A percentile compares a stretch with the other conserved stretches of the same genome.
These are phyloP conservation scores for Mercenaria mercenaria DNA, from an alignment of 1,140 invertebrate genomes.

Conservation along the genomic window DNA sequence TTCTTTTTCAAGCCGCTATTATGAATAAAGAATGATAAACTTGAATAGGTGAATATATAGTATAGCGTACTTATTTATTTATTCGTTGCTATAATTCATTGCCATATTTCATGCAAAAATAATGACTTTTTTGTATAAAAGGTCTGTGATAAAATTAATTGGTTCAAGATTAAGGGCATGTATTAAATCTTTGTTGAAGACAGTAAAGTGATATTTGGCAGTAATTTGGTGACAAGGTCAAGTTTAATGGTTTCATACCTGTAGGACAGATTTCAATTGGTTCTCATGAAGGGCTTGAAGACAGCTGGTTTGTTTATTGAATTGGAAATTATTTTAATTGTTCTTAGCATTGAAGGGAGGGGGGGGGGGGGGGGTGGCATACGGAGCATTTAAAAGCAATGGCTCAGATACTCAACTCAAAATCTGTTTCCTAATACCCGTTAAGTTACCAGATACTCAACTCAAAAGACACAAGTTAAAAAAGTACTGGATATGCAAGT, in stretches of 20 bases:
- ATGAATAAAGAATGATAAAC: constrained; percentile 17
- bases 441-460: too few species aligned
- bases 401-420: too few species aligned
- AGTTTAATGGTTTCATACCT: background rate
- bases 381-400: too few species aligned
- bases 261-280: too few species aligned
- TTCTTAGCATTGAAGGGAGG: too few species aligned
- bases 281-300: too few species aligned
- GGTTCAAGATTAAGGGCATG: background rate
- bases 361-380: too few species aligned
- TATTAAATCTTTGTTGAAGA: background rate
- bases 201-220: background rate
- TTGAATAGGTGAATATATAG: background rate
- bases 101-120: constrained; percentile 18
- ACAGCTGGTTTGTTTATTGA: too few species aligned
- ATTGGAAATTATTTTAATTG: too few species aligned
- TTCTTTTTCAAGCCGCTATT: background rate
- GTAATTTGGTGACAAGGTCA: background rate
- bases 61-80: background rate
- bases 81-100: background rate
- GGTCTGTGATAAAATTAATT: background rate
- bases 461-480: too few species aligned
- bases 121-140: background rate
- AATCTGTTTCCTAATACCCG: too few species aligned
- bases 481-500: too few species aligned